Evolutionary conservation across 2,888 invertebrate genomes (phyloP), one percentile per base, ranked within the genome.

Genomic region (Choristoneura rosaceana): DNA sequence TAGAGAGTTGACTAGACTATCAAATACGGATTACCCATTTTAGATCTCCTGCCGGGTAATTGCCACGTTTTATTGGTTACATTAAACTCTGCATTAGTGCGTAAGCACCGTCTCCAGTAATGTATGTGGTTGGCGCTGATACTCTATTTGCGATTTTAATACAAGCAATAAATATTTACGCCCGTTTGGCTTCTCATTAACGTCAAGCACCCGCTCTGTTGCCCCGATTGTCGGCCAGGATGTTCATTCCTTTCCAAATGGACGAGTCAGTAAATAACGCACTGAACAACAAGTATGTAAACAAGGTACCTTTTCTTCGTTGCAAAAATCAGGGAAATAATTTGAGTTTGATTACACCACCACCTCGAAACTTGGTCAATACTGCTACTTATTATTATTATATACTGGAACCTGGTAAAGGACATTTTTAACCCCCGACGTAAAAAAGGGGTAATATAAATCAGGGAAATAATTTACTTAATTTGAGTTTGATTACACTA

Each of bases 341-440:
- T 76, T 77, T 79, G 80, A 79, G 83, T 83, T 82, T 82, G 83
- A n/a, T n/a, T n/a, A n/a, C n/a, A n/a, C n/a, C 76, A 84, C 84
- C 84, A 84, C 83, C 78, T 76, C 71, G 77, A 55, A 55, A 65
- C 65, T 55, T 52, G 33, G 74, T 76, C 77, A 79, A 81, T 80
- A 81, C 79, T 79, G 78, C 75, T 4, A 34, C 34, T 3, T 34
- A 34, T 5, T 34, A 0, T 34, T 5, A n/a, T n/a, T n/a, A n/a
- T n/a, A n/a, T n/a, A n/a, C 25, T 2, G 25, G 1, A 25, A 25
- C 25, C 25, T 25, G 25, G 25, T 25, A 25, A 2, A 25, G 2
- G 25, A 2, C 25, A 25, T 25, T 25, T 25, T 1, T 25, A 25
- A 25, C 25, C 25, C 25, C 25, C 25, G 25, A 25, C 25, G 25